phyloP scores from a whole-genome alignment of 2,113 vertebrate species.

The Plectropomus leopardus region DNA sequence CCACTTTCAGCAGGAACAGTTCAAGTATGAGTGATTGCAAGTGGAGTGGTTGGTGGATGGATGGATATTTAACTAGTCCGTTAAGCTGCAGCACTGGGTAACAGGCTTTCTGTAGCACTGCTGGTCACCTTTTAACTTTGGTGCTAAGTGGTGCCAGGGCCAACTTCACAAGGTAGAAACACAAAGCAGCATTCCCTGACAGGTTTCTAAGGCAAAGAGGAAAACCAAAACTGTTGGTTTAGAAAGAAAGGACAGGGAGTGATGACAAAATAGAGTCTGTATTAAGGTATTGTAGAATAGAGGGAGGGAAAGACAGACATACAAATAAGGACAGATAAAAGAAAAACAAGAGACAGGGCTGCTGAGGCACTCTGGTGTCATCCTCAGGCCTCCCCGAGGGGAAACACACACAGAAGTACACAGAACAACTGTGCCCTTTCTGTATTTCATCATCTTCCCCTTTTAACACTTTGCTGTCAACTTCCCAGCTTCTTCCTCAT shows the following conservation, averaged over 20 bases:
- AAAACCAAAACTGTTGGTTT: neutral
- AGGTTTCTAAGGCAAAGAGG: neutral
- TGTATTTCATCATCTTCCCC: neutral
- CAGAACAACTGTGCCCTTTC: neutral
- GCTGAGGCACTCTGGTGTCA: neutral
- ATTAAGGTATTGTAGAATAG: neutral
- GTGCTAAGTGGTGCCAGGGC: conserved; percentile 16
- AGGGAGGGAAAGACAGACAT: neutral
- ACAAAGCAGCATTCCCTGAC: neutral
- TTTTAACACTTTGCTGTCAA: conserved; percentile 32
- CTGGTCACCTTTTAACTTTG: conserved; percentile 14
- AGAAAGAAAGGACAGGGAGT: neutral
- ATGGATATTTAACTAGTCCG: conserved; percentile 64
- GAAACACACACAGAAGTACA: neutral
- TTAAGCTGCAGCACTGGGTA: conserved; percentile 19
- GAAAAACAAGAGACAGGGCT: conserved; percentile 1
- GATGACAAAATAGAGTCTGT: neutral
- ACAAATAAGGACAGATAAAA: conserved; percentile 4
- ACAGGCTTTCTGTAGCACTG: neutral
- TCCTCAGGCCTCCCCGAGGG: conserved; percentile 21
- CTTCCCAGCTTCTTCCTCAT: conserved; percentile 22
- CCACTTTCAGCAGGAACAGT: conserved; percentile 61
- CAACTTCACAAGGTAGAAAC: conserved; percentile 2
- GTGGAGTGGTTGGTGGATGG: conserved; percentile 59
- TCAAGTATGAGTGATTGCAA: conserved; percentile 65